Evolutionary conservation across 2,797 vertebrate genomes (phyloP).

Genomic region (Hyperoplus lanceolatus): DNA sequence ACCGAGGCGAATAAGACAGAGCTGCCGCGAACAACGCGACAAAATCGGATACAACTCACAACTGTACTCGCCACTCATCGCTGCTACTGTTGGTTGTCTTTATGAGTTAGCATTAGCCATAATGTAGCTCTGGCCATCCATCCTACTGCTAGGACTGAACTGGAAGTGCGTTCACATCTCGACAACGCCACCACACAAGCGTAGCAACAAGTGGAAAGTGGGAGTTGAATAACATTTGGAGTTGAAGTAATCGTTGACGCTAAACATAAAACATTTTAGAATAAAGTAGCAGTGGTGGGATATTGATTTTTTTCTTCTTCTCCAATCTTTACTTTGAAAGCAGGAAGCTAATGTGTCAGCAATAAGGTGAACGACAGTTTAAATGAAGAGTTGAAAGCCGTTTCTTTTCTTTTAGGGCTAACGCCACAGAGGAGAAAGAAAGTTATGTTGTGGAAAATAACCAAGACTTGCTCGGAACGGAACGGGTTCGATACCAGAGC

Average conservation of each 20-base stretch:
- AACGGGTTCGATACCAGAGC: slow-evolving; percentile 23
- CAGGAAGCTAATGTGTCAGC: slow-evolving; percentile 16
- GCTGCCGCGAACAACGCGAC: background rate
- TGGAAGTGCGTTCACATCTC: slow-evolving; percentile 54
- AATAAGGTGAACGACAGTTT: slow-evolving; percentile 23
- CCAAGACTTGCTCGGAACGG: slow-evolving; percentile 36
- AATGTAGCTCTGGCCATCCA: slow-evolving; percentile 48
- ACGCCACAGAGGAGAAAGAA: slow-evolving; percentile 63
- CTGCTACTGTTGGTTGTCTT: background rate
- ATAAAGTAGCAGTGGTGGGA: slow-evolving; percentile 6
- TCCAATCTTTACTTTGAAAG: slow-evolving; percentile 21
- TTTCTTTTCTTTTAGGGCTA: slow-evolving; percentile 29
- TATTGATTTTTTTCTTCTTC: background rate
- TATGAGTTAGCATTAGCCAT: slow-evolving; percentile 66
- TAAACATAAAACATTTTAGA: background rate
- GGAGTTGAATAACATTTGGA: slow-evolving; percentile 35
- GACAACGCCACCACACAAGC: slow-evolving; percentile 24
- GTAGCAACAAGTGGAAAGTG: slow-evolving; percentile 75
- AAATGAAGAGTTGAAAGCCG: slow-evolving; percentile 39
- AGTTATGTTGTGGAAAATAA: slow-evolving; percentile 68
- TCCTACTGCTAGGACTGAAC: slow-evolving; percentile 35
- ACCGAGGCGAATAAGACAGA: background rate
- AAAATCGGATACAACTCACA: slow-evolving; percentile 12
- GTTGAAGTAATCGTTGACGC: slow-evolving; percentile 15
- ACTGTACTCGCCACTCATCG: slow-evolving; percentile 24